Evolutionary conservation across 2,888 invertebrate species (phyloP), one percentile per base, ranked within the genome.

Genomic region (Drosophila tanythrix): DNA sequence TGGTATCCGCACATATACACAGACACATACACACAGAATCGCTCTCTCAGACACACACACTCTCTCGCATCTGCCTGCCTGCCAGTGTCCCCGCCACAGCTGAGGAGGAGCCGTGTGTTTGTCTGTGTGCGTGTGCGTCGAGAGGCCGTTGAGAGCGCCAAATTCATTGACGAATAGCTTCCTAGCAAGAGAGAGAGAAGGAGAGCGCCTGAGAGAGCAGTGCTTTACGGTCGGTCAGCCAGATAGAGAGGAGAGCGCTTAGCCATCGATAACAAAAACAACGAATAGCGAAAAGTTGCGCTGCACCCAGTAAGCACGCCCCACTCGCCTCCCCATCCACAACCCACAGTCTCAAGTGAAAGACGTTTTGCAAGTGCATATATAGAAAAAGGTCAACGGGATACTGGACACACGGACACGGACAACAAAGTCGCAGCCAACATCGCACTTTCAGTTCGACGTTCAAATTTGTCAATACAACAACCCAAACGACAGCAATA

Each of bases 201-300:
- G 43, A 55, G 51, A 57, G 46, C 25, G 46, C 8, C 15, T 25
- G 46, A 46, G 46, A 46, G 46, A 46, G 25, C 46, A 25, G 67
- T 10, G 46, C 36, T 40, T 56, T 27, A 63, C 63, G 43, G 71
- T 57, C 48, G 60, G 59, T 57, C 51, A 55, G 38, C 61, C 56
- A 74, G 70, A 59, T 33, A 51, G 31, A 57, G 43, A 43, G 21
- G 53, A 69, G 71, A 63, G 74, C 70, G 55, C 38, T 40, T 62
- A 68, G 68, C 67, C 87, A 86, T 76, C 74, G 70, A 86, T 71
- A 90, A 86, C 89, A 86, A 88, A 81, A 87, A 88, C 88, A 90
- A 90, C 88, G 89, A 89, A 83, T 55, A 78, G 57, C 25, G 35
- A 60, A 60, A 70, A 78, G 72, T 79, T 80, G 68, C 61, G 83